Base-by-base conservation (phyloP, 1,140 invertebrate species). In the Eubasilissa regina region DNA sequence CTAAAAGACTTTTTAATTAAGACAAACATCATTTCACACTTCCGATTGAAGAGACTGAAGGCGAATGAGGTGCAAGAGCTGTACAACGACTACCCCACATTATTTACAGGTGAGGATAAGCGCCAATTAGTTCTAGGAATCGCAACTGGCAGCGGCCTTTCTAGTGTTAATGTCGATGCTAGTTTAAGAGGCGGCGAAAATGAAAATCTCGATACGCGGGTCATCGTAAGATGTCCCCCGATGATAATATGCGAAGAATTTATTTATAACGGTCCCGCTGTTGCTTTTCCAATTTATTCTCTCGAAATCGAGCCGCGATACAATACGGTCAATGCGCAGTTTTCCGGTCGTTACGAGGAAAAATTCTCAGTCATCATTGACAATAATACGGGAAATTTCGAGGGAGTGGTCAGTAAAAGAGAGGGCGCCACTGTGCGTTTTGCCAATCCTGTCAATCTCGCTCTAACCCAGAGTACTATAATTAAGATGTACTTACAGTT, bases 221-320 rank as follows among this genome's bases (percentile, higher is more conserved):
- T 81, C 12, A 72, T 73, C 0, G 80, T 81, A 12, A 17, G 47
- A 43, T 19, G 11, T 60, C 80, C 80, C 4, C 80, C 80, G 9
- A 15, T 79, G 25, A 47, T 53, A 15, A 79, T 81, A 15, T n/a
- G 44, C 13, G 80, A 81, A 53, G 53, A 81, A 11, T 81, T 81
- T 60, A 19, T 11, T 6, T 78, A 78, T 48, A 19, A 47, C 8
- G 80, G 79, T 60, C 44, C 51, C 11, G 6, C 25, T 12, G 15
- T 66, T n/a, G 3, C 17, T 11, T 47, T 79, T 17, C 47, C 77
- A 9, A 47, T 79, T 8, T 70, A 17, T 45, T 72, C 64, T 6
- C 43, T 77, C 7, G 64, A 68, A 45, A 55, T 81, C 9, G 77
- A 79, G 21, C 44, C 77, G 3, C 62, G 74, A 15, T 10, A 9